A percentile compares a stretch with the other conserved stretches of the same genome.
phyloP scores from a whole-genome alignment of 2,797 vertebrate species.

The Benthosema pterotum region DNA sequence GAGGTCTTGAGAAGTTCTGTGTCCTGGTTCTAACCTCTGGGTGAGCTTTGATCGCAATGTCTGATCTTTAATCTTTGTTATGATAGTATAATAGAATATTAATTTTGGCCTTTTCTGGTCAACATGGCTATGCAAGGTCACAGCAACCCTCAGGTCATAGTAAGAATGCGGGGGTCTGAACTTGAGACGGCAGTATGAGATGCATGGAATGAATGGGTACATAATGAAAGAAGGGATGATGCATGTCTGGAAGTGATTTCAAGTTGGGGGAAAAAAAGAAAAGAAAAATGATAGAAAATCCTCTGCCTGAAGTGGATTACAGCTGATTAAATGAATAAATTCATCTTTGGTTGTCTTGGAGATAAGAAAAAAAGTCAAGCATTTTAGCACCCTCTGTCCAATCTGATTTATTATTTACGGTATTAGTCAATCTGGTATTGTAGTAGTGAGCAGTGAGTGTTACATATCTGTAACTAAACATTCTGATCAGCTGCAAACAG shows the following conservation, averaged over 20 bases:
- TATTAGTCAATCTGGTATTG: no score
- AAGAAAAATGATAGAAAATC: neutral
- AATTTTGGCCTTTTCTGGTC: conserved; percentile 37
- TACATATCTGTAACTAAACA: no score
- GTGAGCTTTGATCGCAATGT: conserved; percentile 33
- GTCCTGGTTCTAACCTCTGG: conserved; percentile 39
- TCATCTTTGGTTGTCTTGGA: neutral
- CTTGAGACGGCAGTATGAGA: conserved; percentile 14
- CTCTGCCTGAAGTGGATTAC: conserved; percentile 3
- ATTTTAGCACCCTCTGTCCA: no score
- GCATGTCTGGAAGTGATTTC: conserved; percentile 20
- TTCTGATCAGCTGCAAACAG: no score
- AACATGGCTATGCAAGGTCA: conserved; percentile 18
- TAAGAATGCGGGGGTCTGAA: conserved; percentile 18
- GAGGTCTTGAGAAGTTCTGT: conserved; percentile 26
- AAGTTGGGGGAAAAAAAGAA: neutral
- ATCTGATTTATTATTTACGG: no score
- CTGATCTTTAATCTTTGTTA: conserved; percentile 30
- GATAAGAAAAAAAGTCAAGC: no score
- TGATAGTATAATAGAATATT: conserved; percentile 35
- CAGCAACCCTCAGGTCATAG: conserved; percentile 12
- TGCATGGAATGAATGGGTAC: conserved; percentile 15
- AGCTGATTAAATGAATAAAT: neutral
- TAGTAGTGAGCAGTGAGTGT: no score
- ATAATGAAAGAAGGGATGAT: neutral